These are phyloP conservation scores for Clusia tigrina DNA, from an alignment of 2,888 invertebrate species.

Conservation along the genomic window DNA sequence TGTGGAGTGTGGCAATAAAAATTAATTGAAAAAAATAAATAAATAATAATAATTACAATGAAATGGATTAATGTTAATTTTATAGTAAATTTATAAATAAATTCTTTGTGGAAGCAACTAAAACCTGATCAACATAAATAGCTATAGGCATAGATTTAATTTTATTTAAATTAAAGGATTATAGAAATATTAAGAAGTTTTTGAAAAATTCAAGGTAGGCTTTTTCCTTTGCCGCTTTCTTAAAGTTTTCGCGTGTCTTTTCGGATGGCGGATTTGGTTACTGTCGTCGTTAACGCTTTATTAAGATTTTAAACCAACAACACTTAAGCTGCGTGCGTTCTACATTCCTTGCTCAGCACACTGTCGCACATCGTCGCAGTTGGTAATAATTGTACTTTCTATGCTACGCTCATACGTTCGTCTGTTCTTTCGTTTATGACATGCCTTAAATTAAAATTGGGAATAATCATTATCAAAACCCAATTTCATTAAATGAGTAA, in stretches of 20 bases:
- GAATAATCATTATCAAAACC: slow-evolving; percentile 31
- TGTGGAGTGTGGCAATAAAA: neutral
- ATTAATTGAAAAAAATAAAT: neutral
- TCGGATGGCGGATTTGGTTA: neutral
- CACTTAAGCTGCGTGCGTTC: slow-evolving; percentile 15
- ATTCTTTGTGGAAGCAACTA: too few relatives aligned
- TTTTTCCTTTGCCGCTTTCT: neutral
- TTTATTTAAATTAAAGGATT: too few relatives aligned
- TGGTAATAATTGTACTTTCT: slow-evolving; percentile 25
- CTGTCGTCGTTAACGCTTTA: slow-evolving; percentile 45
- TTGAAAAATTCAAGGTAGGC: neutral
- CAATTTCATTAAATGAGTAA: slow-evolving; percentile 39
- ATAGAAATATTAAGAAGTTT: neutral
- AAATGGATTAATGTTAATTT: too few relatives aligned
- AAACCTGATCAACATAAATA: too few relatives aligned
- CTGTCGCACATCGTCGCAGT: slow-evolving; percentile 19
- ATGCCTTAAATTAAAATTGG: slow-evolving; percentile 23
- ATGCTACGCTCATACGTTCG: slow-evolving; percentile 1
- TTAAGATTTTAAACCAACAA: slow-evolving; percentile 45
- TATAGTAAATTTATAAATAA: neutral
- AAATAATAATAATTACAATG: too few relatives aligned
- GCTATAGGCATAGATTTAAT: too few relatives aligned
- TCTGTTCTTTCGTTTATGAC: neutral
- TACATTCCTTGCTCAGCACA: slow-evolving; percentile 23
- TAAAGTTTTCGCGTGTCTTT: slow-evolving; percentile 20